These are phyloP conservation scores for Perithous albicinctus DNA, from an alignment of 2,888 invertebrate species.

Conservation along the genomic window DNA sequence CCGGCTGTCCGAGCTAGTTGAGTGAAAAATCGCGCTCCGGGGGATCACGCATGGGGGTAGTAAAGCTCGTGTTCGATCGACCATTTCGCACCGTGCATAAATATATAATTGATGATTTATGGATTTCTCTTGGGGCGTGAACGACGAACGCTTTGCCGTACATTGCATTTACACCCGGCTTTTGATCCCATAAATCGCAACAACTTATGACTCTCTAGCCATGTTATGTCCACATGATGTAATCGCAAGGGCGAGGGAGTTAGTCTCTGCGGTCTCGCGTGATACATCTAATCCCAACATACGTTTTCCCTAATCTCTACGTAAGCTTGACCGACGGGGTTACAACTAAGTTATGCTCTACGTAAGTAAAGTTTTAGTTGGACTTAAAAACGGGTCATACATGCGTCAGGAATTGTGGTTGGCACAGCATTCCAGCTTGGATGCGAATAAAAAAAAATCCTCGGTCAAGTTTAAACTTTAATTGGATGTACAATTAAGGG, in stretches of 20 bases:
- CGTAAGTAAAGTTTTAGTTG: constrained; percentile 5
- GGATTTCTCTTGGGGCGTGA: constrained; percentile 37
- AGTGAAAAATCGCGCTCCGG: constrained; percentile 4
- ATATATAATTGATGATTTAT: constrained; percentile 60
- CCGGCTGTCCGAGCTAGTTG: neutral
- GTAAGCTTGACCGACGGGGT: constrained; percentile 50
- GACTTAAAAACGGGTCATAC: neutral
- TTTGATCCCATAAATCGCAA: constrained; percentile 40
- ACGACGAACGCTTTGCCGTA: constrained; percentile 15
- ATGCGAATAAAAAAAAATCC: neutral
- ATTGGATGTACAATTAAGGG: neutral
- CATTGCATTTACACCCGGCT: constrained; percentile 31
- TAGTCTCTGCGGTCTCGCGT: neutral
- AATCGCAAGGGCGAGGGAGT: constrained; percentile 2
- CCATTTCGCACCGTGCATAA: constrained; percentile 12
- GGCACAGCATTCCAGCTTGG: neutral
- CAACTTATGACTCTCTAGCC: constrained; percentile 20
- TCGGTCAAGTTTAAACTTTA: neutral
- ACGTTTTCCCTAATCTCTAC: constrained; percentile 42
- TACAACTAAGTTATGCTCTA: neutral
- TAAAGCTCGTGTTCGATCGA: constrained; percentile 40
- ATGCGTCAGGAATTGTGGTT: neutral
- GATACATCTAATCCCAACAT: constrained; percentile 17
- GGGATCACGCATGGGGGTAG: constrained; percentile 6
- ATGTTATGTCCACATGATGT: constrained; percentile 16